phyloP scores from a whole-genome alignment of 35 echinoderm and acorn worm species.

The Nesometra sesokonis region DNA sequence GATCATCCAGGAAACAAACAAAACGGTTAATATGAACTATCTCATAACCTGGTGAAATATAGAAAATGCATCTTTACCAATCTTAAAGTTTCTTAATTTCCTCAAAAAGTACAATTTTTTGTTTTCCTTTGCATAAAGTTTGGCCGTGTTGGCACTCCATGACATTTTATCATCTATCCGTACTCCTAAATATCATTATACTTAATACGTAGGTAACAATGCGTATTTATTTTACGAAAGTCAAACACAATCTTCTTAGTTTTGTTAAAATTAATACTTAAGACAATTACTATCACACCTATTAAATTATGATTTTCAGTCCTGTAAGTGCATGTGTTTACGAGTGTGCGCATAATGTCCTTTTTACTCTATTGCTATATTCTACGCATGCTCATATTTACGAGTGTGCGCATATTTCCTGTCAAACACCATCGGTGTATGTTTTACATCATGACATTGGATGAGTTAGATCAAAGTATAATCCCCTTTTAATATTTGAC shows the following conservation, averaged over 20 bases:
- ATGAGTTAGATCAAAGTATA: no score
- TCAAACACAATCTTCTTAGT: not conserved
- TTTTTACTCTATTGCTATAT: no score
- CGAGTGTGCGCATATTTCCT: no score
- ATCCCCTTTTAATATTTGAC: no score
- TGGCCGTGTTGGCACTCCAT: not conserved
- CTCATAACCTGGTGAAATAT: not conserved
- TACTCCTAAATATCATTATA: not conserved
- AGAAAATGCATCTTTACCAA: not conserved
- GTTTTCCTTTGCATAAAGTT: not conserved
- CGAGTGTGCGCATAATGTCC: not conserved
- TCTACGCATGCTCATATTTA: no score
- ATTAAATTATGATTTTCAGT: not conserved
- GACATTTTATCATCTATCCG: not conserved
- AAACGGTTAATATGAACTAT: not conserved
- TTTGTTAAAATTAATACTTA: not conserved
- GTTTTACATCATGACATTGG: no score
- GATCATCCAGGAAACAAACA: not conserved
- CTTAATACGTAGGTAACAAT: not conserved
- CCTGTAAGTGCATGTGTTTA: not conserved
- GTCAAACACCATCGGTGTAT: no score
- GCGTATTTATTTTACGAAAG: not conserved
- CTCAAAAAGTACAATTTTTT: not conserved
- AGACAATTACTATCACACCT: not conserved
- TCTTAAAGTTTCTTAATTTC: not conserved